Percentiles rank a stretch among this genome's conserved stretches.
Evolutionary conservation across 2,113 vertebrate genomes (phyloP).

Genomic region (Rhinolophus ferrumequinum): DNA sequence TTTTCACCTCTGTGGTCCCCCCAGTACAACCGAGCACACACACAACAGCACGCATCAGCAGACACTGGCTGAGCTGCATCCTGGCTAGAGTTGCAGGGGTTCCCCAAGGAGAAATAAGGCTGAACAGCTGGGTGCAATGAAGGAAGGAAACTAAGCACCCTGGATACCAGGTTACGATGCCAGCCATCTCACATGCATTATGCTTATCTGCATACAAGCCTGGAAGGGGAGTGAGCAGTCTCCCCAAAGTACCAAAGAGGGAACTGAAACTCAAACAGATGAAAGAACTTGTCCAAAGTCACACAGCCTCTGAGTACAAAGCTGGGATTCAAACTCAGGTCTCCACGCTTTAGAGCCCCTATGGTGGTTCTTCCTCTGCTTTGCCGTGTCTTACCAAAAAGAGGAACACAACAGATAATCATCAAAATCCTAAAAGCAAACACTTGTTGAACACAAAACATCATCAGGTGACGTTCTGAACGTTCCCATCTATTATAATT

Average conservation of each 20-base stretch:
- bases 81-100: not conserved
- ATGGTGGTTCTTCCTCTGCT: not conserved
- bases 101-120: not conserved
- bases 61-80: not conserved
- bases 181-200: not conserved
- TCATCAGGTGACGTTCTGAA: not conserved
- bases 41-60: no score
- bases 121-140: not conserved
- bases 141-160: not conserved
- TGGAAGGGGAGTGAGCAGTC: not conserved
- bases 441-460: not conserved
- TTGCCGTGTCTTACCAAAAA: not conserved
- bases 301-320: not conserved
- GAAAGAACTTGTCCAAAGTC: not conserved
- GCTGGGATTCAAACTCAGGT: not conserved
- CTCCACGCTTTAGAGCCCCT: not conserved
- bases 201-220: slow-evolving; percentile 20
- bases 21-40: not conserved
- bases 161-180: not conserved
- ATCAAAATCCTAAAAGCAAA: not conserved
- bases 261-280: not conserved
- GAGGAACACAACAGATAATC: not conserved
- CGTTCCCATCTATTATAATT: not conserved
- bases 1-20: not conserved
- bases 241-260: not conserved